Conservation (phyloP, 2,797 vertebrate species). For the Gambusia yucatana region DNA sequence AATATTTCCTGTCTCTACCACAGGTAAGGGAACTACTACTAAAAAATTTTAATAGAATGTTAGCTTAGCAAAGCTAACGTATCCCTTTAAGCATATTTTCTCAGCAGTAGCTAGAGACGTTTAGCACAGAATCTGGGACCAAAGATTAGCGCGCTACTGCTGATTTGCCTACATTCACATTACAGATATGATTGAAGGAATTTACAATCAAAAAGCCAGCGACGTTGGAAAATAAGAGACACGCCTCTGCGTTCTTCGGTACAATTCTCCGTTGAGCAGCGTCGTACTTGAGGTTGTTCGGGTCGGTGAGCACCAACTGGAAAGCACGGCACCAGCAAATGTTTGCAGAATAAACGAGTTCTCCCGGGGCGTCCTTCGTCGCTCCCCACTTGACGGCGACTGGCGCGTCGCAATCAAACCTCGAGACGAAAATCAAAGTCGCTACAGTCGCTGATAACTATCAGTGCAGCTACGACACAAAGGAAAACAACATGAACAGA, state of each 20-base stretch:
- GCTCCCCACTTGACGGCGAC: constrained; percentile 20
- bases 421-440: constrained; percentile 17
- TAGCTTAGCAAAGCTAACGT: background rate
- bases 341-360: constrained; percentile 32
- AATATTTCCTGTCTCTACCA: background rate
- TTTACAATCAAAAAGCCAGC: constrained; percentile 64
- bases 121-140: constrained; percentile 20
- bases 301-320: constrained; percentile 70
- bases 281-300: constrained; percentile 63
- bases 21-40: background rate
- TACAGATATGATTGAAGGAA: constrained; percentile 32
- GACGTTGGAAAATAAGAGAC: constrained; percentile 27
- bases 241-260: constrained; percentile 21
- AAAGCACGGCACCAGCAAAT: constrained; percentile 68
- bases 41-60: background rate
- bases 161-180: constrained; percentile 64
- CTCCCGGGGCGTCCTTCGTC: constrained; percentile 25
- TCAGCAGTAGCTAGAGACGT: constrained; percentile 28
- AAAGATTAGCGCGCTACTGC: constrained; percentile 37
- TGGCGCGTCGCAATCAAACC: constrained; percentile 10
- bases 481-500: constrained; percentile 36
- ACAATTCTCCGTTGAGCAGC: constrained; percentile 26
- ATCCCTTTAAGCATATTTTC: constrained; percentile 18
- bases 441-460: constrained; percentile 44
- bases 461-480: constrained; percentile 67